Evolutionary conservation across 2,888 invertebrate species (phyloP), one percentile per base, ranked within the genome.

Genomic region (Aelia acuminata): DNA sequence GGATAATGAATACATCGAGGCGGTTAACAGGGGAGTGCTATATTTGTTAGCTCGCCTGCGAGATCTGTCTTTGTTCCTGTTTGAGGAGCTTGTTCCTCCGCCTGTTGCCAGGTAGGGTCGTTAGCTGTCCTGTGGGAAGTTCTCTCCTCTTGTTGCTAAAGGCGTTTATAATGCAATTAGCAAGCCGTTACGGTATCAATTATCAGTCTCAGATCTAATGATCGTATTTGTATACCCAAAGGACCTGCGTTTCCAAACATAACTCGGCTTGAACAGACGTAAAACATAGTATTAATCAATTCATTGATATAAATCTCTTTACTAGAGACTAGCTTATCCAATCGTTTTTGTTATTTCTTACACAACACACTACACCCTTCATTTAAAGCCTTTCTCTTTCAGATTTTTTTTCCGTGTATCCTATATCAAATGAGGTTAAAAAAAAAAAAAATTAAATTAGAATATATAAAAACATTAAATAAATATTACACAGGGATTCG

Each of bases 41-140:
- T 80, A 80, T n/a, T 80, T 80, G 80, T 80, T 47, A 80, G 43
- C 80, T 18, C n/a, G 22, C 22, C 43, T 80, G 22, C 8, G 1
- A 80, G 43, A 39, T n/a, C n/a, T 80, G 43, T 80, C 39, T 80
- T 80, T 80, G 80, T 43, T 75, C 75, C 75, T 39, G 8, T 75
- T 20, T 75, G 70, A 22, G 75, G 20, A 39, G 39, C 75, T 39
- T 39, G 75, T 57, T 70, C 63, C 63, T 70, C 63, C 35, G 31
- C 8, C 63, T 35, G 63, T 70, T 35, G 18, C 63, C 35, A 35
- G 31, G 31, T 31, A 18, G 18, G 20, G 35, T 70, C 63, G 63
- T 70, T 70, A 35, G 20, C 26, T 70, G 35, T 70, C 35, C 35
- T 35, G 31, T 31, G 63, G 63, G 63, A 70, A 70, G 63, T 35